A percentile compares a stretch with the other conserved stretches of the same genome.
These are phyloP conservation scores for Callipepla squamata DNA, from an alignment of 2,113 vertebrate genomes.

Conservation along the genomic window DNA sequence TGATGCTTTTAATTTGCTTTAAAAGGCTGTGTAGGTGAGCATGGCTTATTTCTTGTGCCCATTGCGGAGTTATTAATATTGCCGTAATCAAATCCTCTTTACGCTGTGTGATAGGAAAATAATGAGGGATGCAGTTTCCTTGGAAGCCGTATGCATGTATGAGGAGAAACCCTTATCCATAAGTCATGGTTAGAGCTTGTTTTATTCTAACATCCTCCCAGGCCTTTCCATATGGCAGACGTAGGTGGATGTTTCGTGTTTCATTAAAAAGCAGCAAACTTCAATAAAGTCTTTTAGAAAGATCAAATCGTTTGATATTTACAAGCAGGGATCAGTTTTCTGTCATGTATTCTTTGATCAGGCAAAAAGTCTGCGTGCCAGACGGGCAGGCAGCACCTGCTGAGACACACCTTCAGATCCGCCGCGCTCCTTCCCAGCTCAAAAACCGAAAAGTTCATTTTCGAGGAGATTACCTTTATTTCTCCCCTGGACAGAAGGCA, in stretches of 20 bases:
- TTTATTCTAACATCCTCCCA: neutral
- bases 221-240: neutral
- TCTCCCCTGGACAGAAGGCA: neutral
- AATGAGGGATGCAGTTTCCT: neutral
- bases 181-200: neutral
- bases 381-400: neutral
- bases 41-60: neutral
- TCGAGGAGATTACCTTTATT: neutral
- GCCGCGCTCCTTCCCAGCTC: neutral
- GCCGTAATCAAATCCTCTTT: neutral
- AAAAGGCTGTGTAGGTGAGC: neutral
- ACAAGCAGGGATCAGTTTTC: conserved; percentile 46
- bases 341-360: conserved; percentile 77
- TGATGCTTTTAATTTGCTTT: conserved; percentile 39
- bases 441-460: neutral
- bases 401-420: conserved; percentile 1
- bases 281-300: conserved; percentile 20
- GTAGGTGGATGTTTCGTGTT: neutral
- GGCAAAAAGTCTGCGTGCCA: neutral
- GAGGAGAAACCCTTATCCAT: neutral
- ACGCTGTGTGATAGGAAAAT: neutral
- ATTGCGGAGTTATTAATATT: neutral
- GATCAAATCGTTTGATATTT: conserved; percentile 68
- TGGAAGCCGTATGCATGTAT: neutral
- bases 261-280: conserved; percentile 43